Base-by-base conservation (phyloP, 1,140 invertebrate species). In the Dendroctonus valens region DNA sequence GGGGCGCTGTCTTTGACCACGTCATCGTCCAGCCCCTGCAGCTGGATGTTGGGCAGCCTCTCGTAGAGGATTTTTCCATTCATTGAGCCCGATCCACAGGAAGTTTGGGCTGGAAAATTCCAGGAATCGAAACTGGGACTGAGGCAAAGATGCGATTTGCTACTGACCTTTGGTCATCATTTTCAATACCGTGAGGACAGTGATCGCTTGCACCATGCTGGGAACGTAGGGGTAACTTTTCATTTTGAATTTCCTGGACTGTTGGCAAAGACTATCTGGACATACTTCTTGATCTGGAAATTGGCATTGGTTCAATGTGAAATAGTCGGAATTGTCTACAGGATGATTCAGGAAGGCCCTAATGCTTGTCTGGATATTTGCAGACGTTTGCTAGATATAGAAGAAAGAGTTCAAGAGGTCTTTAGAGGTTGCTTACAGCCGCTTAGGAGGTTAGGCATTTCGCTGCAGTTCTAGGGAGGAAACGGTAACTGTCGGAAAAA, bases 21-120 rank as follows among this genome's bases (percentile, higher is more conserved):
- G 77, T 94, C 91, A 75, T 93, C 91, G 72, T 93, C 91, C 71
- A 92, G 93, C 59, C 90, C 91, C 80, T 93, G 91, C 42, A 94
- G 83, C 77, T 94, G 91, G 73, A 92, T 91, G 78, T 94, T 92
- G 14, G 91, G 91, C 73, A 95, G 78, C 78, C 92, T 85, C 80
- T 95, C 93, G 73, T 94, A 95, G 77, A 92, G 89, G 12, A 94
- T 86, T 74, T 91, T 85, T 14, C 93, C 93, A 70, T 88, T 82
- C 69, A 76, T 73, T 53, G 80, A 78, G 46, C 92, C 92, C 79
- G 92, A 89, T 76, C 94, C 94, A 77, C 93, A 95, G 60, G 91
- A 92, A 69, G 91, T 94, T 88, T 94, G 92, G 67, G 90, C 91
- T 92, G 79, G 49, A 79, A 80, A 7, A 11, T 58, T 38, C 2